A percentile compares a stretch with the other conserved stretches of the same genome.
phyloP scores from a whole-genome alignment of 2,888 invertebrate genomes.

The Erynnis tages region DNA sequence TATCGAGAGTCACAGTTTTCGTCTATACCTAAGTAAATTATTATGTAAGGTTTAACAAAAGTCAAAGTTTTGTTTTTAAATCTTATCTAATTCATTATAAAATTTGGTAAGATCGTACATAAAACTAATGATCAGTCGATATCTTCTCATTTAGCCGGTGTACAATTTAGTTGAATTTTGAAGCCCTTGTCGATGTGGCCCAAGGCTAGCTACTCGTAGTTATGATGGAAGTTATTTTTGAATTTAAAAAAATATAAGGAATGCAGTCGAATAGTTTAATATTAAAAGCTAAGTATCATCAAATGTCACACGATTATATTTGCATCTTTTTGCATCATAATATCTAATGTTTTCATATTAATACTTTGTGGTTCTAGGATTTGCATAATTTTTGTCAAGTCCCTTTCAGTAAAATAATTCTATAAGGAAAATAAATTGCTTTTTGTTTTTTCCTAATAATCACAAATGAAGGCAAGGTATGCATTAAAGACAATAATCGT shows the following conservation, averaged over 20 bases:
- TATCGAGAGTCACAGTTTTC: no score
- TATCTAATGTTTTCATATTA: neutral
- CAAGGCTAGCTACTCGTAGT: constrained; percentile 9
- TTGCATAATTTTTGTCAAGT: no score
- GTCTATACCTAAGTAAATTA: no score
- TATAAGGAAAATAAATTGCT: no score
- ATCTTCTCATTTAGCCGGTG: neutral
- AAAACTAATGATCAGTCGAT: neutral
- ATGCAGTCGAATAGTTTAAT: neutral
- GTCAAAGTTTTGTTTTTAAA: no score
- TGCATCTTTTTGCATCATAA: neutral
- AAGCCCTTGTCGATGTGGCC: neutral
- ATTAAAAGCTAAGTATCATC: neutral
- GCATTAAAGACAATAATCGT: no score
- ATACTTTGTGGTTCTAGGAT: neutral
- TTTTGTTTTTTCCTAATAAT: no score
- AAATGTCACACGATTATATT: neutral
- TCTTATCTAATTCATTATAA: no score
- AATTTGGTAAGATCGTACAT: no score
- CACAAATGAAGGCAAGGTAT: no score
- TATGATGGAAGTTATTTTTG: constrained; percentile 15
- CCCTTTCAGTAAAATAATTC: no score
- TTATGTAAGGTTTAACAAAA: no score
- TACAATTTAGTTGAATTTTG: neutral
- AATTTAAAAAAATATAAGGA: constrained; percentile 8